These are phyloP conservation scores for Bostrychus sinensis DNA, from an alignment of 2,113 vertebrate genomes.

Conservation along the genomic window DNA sequence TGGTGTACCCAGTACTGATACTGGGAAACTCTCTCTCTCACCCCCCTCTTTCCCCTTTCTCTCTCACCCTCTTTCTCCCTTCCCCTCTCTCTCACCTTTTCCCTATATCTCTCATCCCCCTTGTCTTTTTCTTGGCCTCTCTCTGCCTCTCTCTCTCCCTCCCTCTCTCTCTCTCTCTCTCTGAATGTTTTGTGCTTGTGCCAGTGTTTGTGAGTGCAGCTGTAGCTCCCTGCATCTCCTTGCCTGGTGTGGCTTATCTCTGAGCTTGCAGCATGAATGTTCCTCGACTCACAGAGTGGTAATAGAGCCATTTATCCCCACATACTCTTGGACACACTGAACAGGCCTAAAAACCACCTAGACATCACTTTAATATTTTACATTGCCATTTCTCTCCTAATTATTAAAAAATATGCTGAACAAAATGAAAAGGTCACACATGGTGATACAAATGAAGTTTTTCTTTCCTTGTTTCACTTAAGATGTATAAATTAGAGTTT, in stretches of 20 bases:
- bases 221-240: neutral
- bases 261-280: slow-evolving; percentile 21
- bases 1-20: too few species aligned
- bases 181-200: neutral
- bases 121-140: neutral
- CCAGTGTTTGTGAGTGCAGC: too few species aligned
- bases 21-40: neutral
- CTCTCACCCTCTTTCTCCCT: neutral
- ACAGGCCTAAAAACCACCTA: too few species aligned
- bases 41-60: neutral
- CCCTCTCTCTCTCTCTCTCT: neutral
- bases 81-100: neutral
- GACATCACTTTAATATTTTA: too few species aligned
- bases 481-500: too few species aligned
- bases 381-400: too few species aligned
- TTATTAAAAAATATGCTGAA: neutral
- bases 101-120: neutral
- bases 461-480: too few species aligned
- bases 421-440: slow-evolving; percentile 10
- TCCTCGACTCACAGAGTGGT: neutral
- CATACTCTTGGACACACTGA: too few species aligned
- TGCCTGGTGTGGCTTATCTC: slow-evolving; percentile 17
- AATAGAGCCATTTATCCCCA: slow-evolving; percentile 21
- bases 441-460: neutral
- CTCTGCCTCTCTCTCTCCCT: neutral